Evolutionary conservation across 2,888 invertebrate species (phyloP), one percentile per base, ranked within the genome.

Genomic region (Keiferia lycopersicella): DNA sequence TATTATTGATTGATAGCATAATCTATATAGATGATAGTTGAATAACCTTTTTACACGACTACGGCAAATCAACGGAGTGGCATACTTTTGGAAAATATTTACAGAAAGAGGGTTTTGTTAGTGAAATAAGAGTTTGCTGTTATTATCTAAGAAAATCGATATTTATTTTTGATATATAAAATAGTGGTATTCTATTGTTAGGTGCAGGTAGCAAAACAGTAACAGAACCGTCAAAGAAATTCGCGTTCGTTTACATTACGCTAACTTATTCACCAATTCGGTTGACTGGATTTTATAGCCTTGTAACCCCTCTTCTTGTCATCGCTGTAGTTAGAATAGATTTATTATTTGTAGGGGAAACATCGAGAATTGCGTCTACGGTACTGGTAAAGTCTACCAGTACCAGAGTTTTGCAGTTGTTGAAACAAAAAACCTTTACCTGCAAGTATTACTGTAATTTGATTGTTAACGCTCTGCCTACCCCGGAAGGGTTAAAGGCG

Each of bases 271-370:
- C 79, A 76, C 75, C 74, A 66, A 72, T 81, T 71, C 73, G 73
- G 77, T 74, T 76, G 73, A 74, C 78, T 78, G 81, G 73, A 76
- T 80, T 84, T 84, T 84, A 82, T 80, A 72, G 78, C 73, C 74
- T 77, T 75, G 65, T 67, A 67, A 67, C 75, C 83, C 81, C 77
- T 77, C 66, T 71, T 69, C 72, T 74, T 71, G 76, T 72, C 73
- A 75, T 73, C 74, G 73, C 71, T 73, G 76, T 74, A 68, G 75
- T 70, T 68, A 64, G 61, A 68, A 66, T 69, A 71, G 71, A 84
- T 81, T 82, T 84, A 83, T 82, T 68, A 71, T 66, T 48, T 56
- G 22, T n/a, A 61, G 66, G 70, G 73, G 69, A 65, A 66, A 67
- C 64, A 63, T 70, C 69, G 72, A 73, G 74, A 70, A 66, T 8